A percentile compares a stretch with the other conserved stretches of the same genome.
phyloP scores from a whole-genome alignment of 1,140 invertebrate genomes.

The Ylistrum balloti region DNA sequence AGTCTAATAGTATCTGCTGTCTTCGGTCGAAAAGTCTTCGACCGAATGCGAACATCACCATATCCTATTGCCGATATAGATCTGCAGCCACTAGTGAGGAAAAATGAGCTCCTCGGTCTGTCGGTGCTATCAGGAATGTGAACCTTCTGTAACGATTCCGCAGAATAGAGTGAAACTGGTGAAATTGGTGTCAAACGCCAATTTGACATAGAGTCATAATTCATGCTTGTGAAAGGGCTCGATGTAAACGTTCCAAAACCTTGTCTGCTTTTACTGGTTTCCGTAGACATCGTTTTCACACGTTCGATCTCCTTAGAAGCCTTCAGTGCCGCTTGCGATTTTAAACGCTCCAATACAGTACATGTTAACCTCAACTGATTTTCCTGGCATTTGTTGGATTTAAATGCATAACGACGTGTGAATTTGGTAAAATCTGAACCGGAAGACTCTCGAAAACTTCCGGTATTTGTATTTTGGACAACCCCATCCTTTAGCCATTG shows the following conservation, averaged over 20 bases:
- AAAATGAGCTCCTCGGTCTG: neutral
- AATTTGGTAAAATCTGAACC: neutral
- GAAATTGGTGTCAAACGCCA: neutral
- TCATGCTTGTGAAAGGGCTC: neutral
- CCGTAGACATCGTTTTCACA: neutral
- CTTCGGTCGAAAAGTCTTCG: neutral
- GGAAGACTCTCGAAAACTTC: neutral
- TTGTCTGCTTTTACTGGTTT: neutral
- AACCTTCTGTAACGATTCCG: neutral
- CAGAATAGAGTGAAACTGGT: neutral
- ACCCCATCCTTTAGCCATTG: no score
- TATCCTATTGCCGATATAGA: neutral
- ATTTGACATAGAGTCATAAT: constrained; percentile 15
- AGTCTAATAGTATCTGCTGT: neutral
- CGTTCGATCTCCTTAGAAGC: neutral
- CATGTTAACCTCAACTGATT: neutral
- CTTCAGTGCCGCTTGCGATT: neutral
- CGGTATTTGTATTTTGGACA: neutral
- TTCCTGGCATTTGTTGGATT: neutral
- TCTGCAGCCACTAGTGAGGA: neutral
- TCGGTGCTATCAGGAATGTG: neutral
- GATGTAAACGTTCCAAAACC: neutral
- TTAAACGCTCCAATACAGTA: neutral
- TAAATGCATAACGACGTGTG: constrained; percentile 5
- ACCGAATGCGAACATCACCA: neutral